These are phyloP conservation scores for Eucera pruinosa DNA, from an alignment of 2,888 invertebrate species.

Conservation along the genomic window DNA sequence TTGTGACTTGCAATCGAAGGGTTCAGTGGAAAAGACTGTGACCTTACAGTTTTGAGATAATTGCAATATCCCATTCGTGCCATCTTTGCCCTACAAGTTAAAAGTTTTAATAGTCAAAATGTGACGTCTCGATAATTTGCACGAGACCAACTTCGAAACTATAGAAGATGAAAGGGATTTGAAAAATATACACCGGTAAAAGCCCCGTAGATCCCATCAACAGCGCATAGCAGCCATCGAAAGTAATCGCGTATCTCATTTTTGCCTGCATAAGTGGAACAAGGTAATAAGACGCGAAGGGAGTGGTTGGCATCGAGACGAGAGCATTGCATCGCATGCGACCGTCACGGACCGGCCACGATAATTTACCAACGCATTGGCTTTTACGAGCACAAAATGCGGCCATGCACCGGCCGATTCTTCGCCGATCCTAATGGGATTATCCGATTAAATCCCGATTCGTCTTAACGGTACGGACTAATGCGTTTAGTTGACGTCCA, in stretches of 20 bases:
- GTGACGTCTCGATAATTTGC: no score
- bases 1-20: no score
- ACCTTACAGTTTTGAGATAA: no score
- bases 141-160: neutral
- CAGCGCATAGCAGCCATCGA: slow-evolving; percentile 41
- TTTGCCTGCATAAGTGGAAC: slow-evolving; percentile 48
- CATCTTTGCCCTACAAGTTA: no score
- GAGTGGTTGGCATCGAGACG: slow-evolving; percentile 41
- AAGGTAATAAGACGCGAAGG: slow-evolving; percentile 55
- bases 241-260: slow-evolving; percentile 51
- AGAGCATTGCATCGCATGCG: slow-evolving; percentile 40
- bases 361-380: slow-evolving; percentile 51
- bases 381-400: slow-evolving; percentile 46
- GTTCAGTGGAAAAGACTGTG: no score
- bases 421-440: slow-evolving; percentile 61
- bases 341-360: slow-evolving; percentile 14
- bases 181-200: slow-evolving; percentile 9
- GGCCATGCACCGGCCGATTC: slow-evolving; percentile 32
- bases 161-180: no score
- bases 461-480: slow-evolving; percentile 64
- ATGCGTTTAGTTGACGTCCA: slow-evolving; percentile 55
- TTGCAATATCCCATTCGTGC: no score
- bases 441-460: slow-evolving; percentile 65
- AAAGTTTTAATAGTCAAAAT: no score
- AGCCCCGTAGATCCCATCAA: slow-evolving; percentile 21